Evolutionary conservation across 2,113 vertebrate genomes (phyloP), one percentile per base, ranked within the genome.

Genomic region (Phylloscopus trochilus): DNA sequence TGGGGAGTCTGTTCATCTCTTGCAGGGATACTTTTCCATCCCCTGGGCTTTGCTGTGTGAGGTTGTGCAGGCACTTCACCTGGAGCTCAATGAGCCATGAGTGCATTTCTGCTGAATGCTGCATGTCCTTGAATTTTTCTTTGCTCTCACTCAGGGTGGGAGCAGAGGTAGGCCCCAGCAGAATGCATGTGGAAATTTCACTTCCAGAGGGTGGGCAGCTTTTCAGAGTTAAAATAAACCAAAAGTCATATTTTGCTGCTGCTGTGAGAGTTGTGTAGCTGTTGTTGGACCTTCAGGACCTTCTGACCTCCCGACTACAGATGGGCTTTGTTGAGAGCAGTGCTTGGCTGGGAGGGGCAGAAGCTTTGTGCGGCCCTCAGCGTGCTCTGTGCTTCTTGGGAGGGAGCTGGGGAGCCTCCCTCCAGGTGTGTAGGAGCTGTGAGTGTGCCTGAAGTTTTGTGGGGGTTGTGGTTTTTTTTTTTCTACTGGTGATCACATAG

Each of bases 401-500:
- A 53, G 39, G 10, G 33, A 47, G 33, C 21, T 83, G 62, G 15
- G 7, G 26, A 62, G 27, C 4, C 23, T 35, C 20, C 28, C 10
- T 9, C 13, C 52, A 19, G 31, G 21, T 0, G 8, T 4, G 2
- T 0, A 9, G 21, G 22, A 39, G 37, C 18, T 4, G 1, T 2
- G 14, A n/a, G 13, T 67, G 37, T 59, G 37, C 62, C 21, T 37
- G 47, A 28, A 16, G 30, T 63, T 70, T 72, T 64, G 41, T 26
- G 51, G 9, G 35, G 56, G 31, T 59, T 64, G 12, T 12, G 59
- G 15, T 3, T 1, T 46, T 21, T n/a, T 21, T n/a, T 63, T 44
- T 72, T 2, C 35, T 55, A 2, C 35, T 44, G 22, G 10, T 33
- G 30, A 3, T 33, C 31, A 27, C 22, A 11, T 7, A 33, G 68